Evolutionary conservation across 2,888 invertebrate species (phyloP), one percentile per base, ranked within the genome.

Genomic region (Zhuqinia jingwanae): DNA sequence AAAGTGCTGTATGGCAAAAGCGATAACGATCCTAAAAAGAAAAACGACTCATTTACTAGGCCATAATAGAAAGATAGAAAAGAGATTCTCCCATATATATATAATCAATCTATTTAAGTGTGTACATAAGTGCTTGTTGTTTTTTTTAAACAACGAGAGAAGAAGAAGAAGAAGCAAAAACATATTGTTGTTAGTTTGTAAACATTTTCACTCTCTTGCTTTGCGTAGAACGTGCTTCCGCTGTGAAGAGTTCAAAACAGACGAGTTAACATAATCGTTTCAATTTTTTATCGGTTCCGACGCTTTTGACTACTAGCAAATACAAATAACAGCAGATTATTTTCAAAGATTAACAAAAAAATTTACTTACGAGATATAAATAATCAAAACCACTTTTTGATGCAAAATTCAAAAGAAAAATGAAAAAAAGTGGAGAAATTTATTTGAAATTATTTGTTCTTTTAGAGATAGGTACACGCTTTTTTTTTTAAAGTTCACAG

Each of bases 41-140:
- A 22, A 56, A 56, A 56, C 3, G 3, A n/a, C 60, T 1, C 2
- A 27, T 60, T 27, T 60, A 36, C 5, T 36, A 60, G 60, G 60
- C 60, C 60, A 60, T n/a, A 30, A 30, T 15, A 30, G 15, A 30
- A 60, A 30, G 13, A 15, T 60, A 17, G 10, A 60, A 60, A 30
- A 60, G n/a, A 60, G 13, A 15, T 27, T 60, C 15, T 27, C 27
- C 6, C 22, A 60, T 36, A 8, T 8, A n/a, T n/a, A n/a, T n/a
- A n/a, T 60, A 60, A 60, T 60, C 60, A 8, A 60, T 60, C 15
- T 22, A 27, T 65, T 42, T 30, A 65, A 65, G 60, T 60, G 27
- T n/a, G n/a, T n/a, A 36, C 3, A 36, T 65, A 65, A 42, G 65
- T 36, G 17, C 60, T 30, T 65, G 65, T 65, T 36, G 8, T 3